Evolutionary conservation across 2,113 vertebrate species (phyloP).

Genomic region (Vidua macroura): DNA sequence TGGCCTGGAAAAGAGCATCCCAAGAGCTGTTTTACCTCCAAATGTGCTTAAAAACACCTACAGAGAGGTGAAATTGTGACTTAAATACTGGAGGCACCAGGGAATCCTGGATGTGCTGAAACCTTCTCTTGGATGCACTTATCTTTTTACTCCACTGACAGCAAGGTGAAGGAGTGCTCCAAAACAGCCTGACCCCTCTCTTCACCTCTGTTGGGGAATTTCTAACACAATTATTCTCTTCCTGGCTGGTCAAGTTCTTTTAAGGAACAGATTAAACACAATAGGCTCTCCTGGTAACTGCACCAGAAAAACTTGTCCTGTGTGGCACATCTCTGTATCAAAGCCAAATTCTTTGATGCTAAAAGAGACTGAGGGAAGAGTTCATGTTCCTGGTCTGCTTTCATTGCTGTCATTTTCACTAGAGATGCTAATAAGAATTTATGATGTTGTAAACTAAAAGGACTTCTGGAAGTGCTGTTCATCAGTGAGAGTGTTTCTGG

Average conservation of each 20-base stretch:
- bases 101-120: background rate
- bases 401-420: background rate
- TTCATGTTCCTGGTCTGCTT: background rate
- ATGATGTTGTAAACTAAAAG: background rate
- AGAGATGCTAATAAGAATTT: background rate
- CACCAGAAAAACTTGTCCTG: background rate
- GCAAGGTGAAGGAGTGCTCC: background rate
- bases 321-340: background rate
- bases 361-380: background rate
- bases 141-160: background rate
- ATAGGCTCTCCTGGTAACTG: background rate
- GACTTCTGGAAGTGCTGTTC: background rate
- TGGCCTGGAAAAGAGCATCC: background rate
- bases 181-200: background rate
- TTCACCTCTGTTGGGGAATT: background rate
- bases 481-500: background rate
- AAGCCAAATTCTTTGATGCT: background rate
- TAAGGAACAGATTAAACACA: background rate
- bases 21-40: background rate
- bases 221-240: background rate
- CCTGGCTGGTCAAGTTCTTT: background rate
- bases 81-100: background rate
- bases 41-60: background rate
- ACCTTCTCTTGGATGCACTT: background rate
- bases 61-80: background rate